These are phyloP conservation scores for Ctenopoma multispine DNA, from an alignment of 2,797 vertebrate species.

Conservation along the genomic window DNA sequence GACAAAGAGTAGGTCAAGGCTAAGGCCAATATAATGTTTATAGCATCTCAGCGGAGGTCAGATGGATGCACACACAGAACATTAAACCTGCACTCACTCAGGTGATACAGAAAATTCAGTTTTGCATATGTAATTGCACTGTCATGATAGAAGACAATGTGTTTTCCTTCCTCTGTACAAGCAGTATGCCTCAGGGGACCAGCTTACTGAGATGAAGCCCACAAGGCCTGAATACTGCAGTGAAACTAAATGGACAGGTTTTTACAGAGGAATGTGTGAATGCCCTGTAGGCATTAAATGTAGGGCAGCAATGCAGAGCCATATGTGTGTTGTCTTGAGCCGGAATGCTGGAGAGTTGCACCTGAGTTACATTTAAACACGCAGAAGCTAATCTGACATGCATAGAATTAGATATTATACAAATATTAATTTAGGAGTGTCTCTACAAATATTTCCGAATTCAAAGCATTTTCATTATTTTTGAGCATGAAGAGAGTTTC, in stretches of 20 bases:
- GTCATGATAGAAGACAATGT: constrained; percentile 35
- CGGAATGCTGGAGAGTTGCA: constrained; percentile 16
- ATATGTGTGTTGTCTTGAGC: constrained; percentile 51
- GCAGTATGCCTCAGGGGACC: constrained; percentile 43
- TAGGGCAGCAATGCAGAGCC: constrained; percentile 47
- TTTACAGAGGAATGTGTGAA: constrained; percentile 47
- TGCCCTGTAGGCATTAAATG: constrained; percentile 60
- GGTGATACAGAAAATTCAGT: constrained; percentile 8
- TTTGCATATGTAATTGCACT: constrained; percentile 37
- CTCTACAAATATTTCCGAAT: constrained; percentile 6
- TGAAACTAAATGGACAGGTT: constrained; percentile 48
- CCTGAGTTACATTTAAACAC: constrained; percentile 49
- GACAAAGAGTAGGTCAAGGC: constrained; percentile 63
- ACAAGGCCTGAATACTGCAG: constrained; percentile 52
- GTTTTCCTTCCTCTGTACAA: constrained; percentile 22
- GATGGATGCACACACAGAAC: constrained; percentile 1
- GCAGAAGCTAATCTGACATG: constrained; percentile 31
- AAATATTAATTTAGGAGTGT: constrained; percentile 30
- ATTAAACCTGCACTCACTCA: constrained; percentile 36
- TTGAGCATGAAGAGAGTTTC: background rate
- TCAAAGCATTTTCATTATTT: background rate
- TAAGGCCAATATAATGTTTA: constrained; percentile 55
- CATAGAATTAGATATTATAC: constrained; percentile 32
- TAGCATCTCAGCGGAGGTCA: constrained; percentile 51
- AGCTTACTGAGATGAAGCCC: constrained; percentile 52